Evolutionary conservation across 2,797 vertebrate genomes (phyloP), one percentile per base, ranked within the genome.

Genomic region (Huso huso): DNA sequence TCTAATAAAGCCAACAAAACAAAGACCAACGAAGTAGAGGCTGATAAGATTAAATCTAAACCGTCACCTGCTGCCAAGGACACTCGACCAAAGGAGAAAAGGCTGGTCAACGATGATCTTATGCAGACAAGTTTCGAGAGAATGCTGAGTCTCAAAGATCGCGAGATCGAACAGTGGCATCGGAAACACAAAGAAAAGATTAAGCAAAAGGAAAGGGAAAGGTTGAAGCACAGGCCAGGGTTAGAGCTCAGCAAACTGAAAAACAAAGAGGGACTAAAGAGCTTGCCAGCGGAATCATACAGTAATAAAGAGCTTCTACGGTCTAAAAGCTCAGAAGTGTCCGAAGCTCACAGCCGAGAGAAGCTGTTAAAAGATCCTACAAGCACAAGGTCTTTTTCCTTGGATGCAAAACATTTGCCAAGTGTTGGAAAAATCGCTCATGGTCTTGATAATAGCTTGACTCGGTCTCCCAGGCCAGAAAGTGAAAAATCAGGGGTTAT

Each of bases 41-140:
- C 76, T 1, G 94, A 96, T 59, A 92, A 92, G 71, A 72, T 77
- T 78, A 98, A 96, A 77, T 80, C 87, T 7, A 98, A 97, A 79
- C 77, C 84, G 68, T 81, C 86, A 6, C 76, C 88, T 48, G 79
- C 85, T n/a, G 65, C 84, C 0, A 93, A 94, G 77, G 96, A 98
- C 59, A 15, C 72, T 70, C 90, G 92, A 67, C 95, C 96, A 66
- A 99, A 96, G 84, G 96, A 99, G 72, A 99, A 99, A 72, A 87
- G 94, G 61, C 81, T 99, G 10, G 94, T 97, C 48, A 98, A 98
- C 0, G 96, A 99, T 62, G 97, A 99, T 79, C 83, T 99, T 76
- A 99, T 99, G 97, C 94, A 98, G 83, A 99, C 97, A 61, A 99
- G 97, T 83, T 99, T 99, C 23, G 97, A 99, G 85, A 89, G 96